Base-by-base conservation (phyloP, 2,113 vertebrate genomes). In the Nycticorax nycticorax region DNA sequence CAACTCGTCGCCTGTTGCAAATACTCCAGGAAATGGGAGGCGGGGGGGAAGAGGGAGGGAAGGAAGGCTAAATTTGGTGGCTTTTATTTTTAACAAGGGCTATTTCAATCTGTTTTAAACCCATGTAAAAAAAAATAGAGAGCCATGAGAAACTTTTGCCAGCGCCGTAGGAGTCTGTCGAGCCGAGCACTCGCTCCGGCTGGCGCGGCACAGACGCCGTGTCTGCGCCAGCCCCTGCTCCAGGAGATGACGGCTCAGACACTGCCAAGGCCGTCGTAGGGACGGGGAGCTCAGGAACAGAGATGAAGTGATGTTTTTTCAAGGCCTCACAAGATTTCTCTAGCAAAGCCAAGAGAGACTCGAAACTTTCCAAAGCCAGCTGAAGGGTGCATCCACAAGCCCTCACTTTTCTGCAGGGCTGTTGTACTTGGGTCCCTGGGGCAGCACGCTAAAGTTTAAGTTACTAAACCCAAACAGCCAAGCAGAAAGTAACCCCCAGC, bases 1-100 rank as follows among this genome's bases (percentile, higher is more conserved):
- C 74, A 78, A 39, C 56, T 62, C 71, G 73, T 80, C 1, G 91
- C 91, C 91, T 95, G 83, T 93, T 96, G 89, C 60, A 75, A 92
- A 87, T 52, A 81, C 87, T 91, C 64, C 94, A 96, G 96, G 95
- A 97, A 96, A 96, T 3, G 14, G 89, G 95, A 93, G 89, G 88
- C 9, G 8, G 73, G 0, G 33, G 45, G 32, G 78, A 67, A 89
- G 85, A 87, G 83, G 94, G 87, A 96, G 83, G 94, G 87, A 96
- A 96, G 95, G 96, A 96, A 97, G 53, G 74, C 94, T 96, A 96
- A 97, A 96, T 96, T 87, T 85, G 94, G 69, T 91, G 89, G 35
- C 57, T 96, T 95, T 96, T 97, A 96, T 97, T 96, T 96, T 94
- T 95, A 84, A 95, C 92, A 35, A 91, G 73, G 66, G 27, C 62